Percentiles rank a stretch among this genome's conserved stretches.
These are phyloP conservation scores for Drosophila funebris DNA, from an alignment of 1,140 invertebrate species.

Conservation along the genomic window DNA sequence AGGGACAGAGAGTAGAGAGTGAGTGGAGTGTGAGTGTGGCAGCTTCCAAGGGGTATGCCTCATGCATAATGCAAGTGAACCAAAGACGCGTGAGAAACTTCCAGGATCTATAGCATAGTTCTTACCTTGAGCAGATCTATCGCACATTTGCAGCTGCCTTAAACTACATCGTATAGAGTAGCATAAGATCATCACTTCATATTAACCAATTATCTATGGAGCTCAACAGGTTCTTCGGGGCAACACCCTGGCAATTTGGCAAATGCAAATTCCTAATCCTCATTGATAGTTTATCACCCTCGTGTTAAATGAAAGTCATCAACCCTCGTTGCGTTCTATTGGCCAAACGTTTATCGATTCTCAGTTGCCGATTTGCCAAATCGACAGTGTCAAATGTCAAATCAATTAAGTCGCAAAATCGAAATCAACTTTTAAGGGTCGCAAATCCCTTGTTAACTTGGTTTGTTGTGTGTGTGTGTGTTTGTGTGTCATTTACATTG, in stretches of 20 bases:
- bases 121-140: not conserved
- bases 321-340: conserved; percentile 31
- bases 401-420: conserved; percentile 75
- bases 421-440: conserved; percentile 46
- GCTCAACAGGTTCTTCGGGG: conserved; percentile 53
- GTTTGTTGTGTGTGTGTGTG: conserved; percentile 16
- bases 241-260: conserved; percentile 60
- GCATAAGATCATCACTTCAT: not conserved
- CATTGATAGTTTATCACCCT: conserved; percentile 15
- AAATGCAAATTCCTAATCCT: conserved; percentile 21
- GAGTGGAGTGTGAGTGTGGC: conserved; percentile 13
- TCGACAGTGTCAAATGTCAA: conserved; percentile 76
- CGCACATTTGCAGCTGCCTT: conserved; percentile 40
- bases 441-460: conserved; percentile 1
- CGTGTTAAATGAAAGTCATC: not conserved
- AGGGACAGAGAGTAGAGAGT: conserved; percentile 16
- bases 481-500: conserved; percentile 62
- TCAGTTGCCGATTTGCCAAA: conserved; percentile 55
- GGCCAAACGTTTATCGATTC: conserved; percentile 70
- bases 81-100: conserved; percentile 72
- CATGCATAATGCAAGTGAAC: conserved; percentile 72
- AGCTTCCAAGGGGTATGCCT: conserved; percentile 35
- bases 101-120: conserved; percentile 5
- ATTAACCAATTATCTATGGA: conserved; percentile 9
- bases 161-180: conserved; percentile 1